Percentiles rank a stretch among this genome's conserved stretches.
Evolutionary conservation across 2,888 invertebrate genomes (phyloP).

Genomic region (Oligia strigilis): DNA sequence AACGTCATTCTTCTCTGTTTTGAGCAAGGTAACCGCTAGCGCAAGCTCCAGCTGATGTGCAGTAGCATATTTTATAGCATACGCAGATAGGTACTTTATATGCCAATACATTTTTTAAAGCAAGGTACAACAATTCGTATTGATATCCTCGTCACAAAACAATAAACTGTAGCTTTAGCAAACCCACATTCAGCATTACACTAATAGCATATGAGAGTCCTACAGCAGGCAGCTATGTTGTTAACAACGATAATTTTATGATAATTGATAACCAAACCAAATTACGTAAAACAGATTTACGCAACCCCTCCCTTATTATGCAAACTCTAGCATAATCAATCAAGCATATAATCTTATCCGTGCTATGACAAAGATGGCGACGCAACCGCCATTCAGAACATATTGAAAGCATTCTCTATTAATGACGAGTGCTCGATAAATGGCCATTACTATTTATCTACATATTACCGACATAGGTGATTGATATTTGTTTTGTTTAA

Average conservation of each 20-base stretch:
- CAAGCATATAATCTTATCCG: conserved; percentile 67
- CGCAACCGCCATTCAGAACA: conserved; percentile 58
- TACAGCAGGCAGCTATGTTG: background rate
- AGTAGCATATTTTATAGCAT: too few relatives aligned
- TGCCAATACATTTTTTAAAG: too few relatives aligned
- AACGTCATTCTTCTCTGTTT: too few relatives aligned
- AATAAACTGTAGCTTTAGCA: too few relatives aligned
- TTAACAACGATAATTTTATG: conserved; percentile 12
- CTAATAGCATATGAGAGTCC: conserved; percentile 1
- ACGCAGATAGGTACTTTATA: too few relatives aligned
- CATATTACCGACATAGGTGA: conserved; percentile 62
- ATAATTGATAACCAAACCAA: conserved; percentile 40
- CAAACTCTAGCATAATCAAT: conserved; percentile 64
- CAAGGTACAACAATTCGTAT: too few relatives aligned
- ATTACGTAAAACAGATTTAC: conserved; percentile 59
- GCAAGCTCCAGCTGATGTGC: too few relatives aligned
- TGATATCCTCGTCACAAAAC: background rate
- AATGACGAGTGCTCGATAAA: conserved; percentile 76
- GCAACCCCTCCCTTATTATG: conserved; percentile 56
- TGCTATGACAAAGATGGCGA: conserved; percentile 64
- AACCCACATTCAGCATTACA: background rate
- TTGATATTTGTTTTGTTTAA: conserved; percentile 68
- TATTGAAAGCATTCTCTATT: conserved; percentile 70
- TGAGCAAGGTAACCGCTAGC: too few relatives aligned
- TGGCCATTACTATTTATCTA: conserved; percentile 74